A percentile compares a stretch with the other conserved stretches of the same genome.
Evolutionary conservation across 2,113 vertebrate species (phyloP).

Genomic region (Physeter macrocephalus): DNA sequence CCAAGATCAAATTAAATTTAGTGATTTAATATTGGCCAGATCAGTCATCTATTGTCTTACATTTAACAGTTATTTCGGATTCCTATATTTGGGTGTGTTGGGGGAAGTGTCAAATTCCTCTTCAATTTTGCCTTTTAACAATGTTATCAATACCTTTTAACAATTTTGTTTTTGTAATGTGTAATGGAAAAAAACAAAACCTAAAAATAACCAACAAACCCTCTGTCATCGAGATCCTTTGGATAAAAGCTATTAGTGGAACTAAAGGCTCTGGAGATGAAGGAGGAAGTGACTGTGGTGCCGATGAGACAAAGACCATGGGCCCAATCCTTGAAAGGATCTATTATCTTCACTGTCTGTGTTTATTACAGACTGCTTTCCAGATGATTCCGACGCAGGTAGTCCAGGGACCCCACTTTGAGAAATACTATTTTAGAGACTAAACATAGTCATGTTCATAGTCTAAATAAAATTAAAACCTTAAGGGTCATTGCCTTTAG

Average conservation of each 20-base stretch:
- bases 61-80: conserved; percentile 15
- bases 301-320: background rate
- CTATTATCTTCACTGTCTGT: background rate
- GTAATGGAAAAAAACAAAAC: background rate
- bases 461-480: conserved; percentile 30
- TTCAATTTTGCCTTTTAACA: conserved; percentile 18
- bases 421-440: background rate
- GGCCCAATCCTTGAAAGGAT: background rate
- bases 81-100: conserved; percentile 11
- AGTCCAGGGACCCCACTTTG: background rate
- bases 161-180: background rate
- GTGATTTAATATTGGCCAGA: background rate
- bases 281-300: conserved; percentile 1
- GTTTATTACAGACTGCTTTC: background rate
- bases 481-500: conserved; percentile 12
- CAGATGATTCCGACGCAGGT: background rate
- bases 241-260: conserved; percentile 20
- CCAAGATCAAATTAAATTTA: conserved; percentile 22
- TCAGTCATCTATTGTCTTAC: background rate
- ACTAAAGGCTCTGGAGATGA: background rate
- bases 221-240: background rate
- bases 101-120: background rate
- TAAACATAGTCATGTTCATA: background rate
- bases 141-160: background rate
- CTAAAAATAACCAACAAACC: background rate